Percentiles rank a stretch among this genome's conserved stretches.
Evolutionary conservation across 1,140 invertebrate species (phyloP).

Genomic region (Lanistes nyassanus): DNA sequence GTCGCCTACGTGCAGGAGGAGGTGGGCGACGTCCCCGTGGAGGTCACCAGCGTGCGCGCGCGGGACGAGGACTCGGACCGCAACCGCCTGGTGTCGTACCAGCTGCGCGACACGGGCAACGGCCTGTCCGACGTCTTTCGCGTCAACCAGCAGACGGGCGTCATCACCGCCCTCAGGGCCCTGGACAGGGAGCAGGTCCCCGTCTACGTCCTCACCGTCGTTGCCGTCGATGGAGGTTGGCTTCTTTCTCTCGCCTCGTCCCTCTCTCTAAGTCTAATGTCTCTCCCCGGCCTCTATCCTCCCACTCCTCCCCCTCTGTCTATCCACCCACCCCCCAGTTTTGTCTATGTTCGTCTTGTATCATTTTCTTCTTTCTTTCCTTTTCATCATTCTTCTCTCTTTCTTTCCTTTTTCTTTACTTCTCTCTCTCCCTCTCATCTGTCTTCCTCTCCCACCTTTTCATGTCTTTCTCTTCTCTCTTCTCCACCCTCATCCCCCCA

Average conservation of each 20-base stretch:
- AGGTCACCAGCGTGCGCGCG: constrained; percentile 52
- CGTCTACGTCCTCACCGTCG: constrained; percentile 84
- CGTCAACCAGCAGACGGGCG: constrained; percentile 77
- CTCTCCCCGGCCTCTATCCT: not conserved
- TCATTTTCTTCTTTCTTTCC: too few relatives aligned
- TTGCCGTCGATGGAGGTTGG: constrained; percentile 76
- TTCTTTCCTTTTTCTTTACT: constrained; percentile 1
- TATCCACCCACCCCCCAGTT: too few relatives aligned
- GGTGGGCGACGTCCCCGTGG: constrained; percentile 49
- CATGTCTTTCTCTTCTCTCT: constrained; percentile 6
- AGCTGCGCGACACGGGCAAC: constrained; percentile 38
- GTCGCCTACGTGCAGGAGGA: constrained; percentile 58
- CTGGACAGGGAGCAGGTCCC: constrained; percentile 85
- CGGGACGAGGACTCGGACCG: constrained; percentile 42
- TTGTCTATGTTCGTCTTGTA: too few relatives aligned
- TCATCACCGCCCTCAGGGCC: constrained; percentile 77
- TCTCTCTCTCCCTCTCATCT: not conserved
- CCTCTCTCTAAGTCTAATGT: not conserved
- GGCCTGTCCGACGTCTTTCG: constrained; percentile 46
- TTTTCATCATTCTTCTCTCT: not conserved
- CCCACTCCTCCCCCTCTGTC: not conserved
- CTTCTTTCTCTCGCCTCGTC: not conserved
- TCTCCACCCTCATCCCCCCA: not conserved
- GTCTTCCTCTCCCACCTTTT: too few relatives aligned
- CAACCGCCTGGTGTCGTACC: constrained; percentile 52